phyloP scores from a whole-genome alignment of 2,888 invertebrate genomes.

The Dasypolia templi region DNA sequence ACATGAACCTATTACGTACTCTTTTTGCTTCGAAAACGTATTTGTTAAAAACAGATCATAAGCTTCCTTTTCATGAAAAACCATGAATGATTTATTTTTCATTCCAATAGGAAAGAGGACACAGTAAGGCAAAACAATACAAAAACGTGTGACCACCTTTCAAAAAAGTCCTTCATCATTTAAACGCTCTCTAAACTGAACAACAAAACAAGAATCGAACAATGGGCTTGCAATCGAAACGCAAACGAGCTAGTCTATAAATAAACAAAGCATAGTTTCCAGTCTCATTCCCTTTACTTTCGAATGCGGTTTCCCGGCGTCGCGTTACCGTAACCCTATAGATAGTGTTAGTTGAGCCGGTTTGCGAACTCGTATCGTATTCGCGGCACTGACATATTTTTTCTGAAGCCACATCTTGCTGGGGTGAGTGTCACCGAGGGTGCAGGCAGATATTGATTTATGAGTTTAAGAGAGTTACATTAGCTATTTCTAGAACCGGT shows the following conservation, averaged over 20 bases:
- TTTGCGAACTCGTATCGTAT: conserved; percentile 70
- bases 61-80: background rate
- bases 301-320: conserved; percentile 77
- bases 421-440: conserved; percentile 12
- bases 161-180: conserved; percentile 52
- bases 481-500: background rate
- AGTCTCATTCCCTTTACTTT: conserved; percentile 76
- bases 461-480: too few species aligned
- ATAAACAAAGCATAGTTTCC: conserved; percentile 70
- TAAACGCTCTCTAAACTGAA: conserved; percentile 45
- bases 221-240: conserved; percentile 67
- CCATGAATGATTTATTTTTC: conserved; percentile 9
- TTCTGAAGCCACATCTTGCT: conserved; percentile 51
- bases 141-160: conserved; percentile 33
- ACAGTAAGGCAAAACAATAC: conserved; percentile 5
- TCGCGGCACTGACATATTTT: conserved; percentile 71
- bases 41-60: background rate
- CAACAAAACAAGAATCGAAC: conserved; percentile 60
- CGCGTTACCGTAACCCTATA: conserved; percentile 77
- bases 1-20: background rate
- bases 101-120: background rate
- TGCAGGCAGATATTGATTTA: conserved; percentile 1
- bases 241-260: conserved; percentile 67
- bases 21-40: background rate
- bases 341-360: conserved; percentile 70